Evolutionary conservation across 2,888 invertebrate species (phyloP).

Genomic region (Agrotis exclamationis): DNA sequence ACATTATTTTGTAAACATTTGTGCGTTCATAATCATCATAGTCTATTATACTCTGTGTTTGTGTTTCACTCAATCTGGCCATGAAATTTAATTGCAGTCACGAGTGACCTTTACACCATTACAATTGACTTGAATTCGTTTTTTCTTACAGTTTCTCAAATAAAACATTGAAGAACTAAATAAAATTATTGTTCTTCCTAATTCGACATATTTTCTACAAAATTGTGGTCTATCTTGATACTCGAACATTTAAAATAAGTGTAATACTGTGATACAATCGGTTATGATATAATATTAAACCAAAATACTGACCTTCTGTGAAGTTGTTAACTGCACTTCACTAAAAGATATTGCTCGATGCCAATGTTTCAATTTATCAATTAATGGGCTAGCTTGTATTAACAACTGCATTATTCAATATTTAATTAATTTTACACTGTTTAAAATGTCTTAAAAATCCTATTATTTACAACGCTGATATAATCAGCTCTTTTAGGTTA

Average conservation of each 20-base stretch:
- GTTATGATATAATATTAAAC: conserved; percentile 15
- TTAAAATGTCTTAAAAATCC: conserved; percentile 35
- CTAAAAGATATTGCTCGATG: conserved; percentile 85
- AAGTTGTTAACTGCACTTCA: conserved; percentile 92
- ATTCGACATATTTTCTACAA: neutral
- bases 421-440: conserved; percentile 26
- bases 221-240: neutral
- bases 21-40: too few species aligned
- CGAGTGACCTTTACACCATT: conserved; percentile 32
- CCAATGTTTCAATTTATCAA: conserved; percentile 90
- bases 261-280: neutral
- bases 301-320: conserved; percentile 92
- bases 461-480: conserved; percentile 71
- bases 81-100: conserved; percentile 4
- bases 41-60: neutral
- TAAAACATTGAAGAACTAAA: neutral
- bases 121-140: conserved; percentile 15
- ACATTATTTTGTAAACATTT: too few species aligned
- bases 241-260: neutral
- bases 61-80: neutral
- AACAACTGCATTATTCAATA: conserved; percentile 84
- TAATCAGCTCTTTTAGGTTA: conserved; percentile 69
- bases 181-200: neutral
- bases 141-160: conserved; percentile 4
- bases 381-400: conserved; percentile 90